Conservation (phyloP, 2,888 invertebrate genomes). For the Cephus pulcher region DNA sequence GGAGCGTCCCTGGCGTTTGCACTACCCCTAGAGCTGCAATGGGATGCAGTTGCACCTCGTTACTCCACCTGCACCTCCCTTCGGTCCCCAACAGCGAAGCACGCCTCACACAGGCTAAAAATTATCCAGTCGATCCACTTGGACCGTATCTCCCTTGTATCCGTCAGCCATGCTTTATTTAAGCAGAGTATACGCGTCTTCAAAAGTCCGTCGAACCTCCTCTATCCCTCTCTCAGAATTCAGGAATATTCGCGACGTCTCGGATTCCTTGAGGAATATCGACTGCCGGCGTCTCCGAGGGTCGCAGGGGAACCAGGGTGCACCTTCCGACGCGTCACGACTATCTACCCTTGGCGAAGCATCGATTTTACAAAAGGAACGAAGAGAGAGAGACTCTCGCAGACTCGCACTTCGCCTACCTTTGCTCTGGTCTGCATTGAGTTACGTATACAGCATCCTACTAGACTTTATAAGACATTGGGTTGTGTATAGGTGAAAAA, state of each 20-base stretch:
- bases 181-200: neutral
- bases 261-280: neutral
- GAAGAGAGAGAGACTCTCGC: neutral
- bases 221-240: accelerated
- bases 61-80: neutral
- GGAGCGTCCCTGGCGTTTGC: neutral
- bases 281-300: neutral
- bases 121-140: neutral
- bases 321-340: neutral
- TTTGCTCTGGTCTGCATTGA: neutral
- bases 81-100: too few species aligned
- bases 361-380: neutral
- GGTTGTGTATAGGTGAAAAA: neutral
- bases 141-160: neutral
- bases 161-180: neutral
- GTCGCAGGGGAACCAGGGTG: neutral
- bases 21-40: neutral
- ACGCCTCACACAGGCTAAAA: neutral
- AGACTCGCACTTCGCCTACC: neutral
- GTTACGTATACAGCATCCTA: neutral
- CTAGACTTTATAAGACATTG: neutral
- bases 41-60: neutral
- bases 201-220: neutral
- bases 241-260: neutral
- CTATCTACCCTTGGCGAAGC: neutral